A percentile compares a stretch with the other conserved stretches of the same genome.
Conservation (phyloP, 2,797 vertebrate genomes). For the Enteromius trimaculatus region DNA sequence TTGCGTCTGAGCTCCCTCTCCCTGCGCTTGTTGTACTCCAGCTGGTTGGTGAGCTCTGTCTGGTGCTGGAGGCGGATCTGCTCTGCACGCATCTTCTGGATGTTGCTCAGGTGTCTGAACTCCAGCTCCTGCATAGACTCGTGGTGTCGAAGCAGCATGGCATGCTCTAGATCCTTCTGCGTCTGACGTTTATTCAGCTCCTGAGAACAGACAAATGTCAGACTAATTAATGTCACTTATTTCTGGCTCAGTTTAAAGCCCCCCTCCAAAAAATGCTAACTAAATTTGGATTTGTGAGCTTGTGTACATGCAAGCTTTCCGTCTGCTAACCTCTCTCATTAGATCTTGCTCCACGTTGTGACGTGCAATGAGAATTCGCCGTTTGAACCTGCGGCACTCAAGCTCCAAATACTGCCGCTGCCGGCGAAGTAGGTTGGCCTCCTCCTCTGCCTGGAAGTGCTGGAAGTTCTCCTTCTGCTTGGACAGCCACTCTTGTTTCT, state of each 20-base stretch:
- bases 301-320: background rate
- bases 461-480: constrained; percentile 99
- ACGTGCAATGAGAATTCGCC: constrained; percentile 93
- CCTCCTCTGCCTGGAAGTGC: constrained; percentile 97
- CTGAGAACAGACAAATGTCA: constrained; percentile 69
- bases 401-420: constrained; percentile 96
- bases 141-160: constrained; percentile 96
- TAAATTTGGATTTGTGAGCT: background rate
- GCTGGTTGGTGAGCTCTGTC: constrained; percentile 98
- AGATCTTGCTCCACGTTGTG: constrained; percentile 97
- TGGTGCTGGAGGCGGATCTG: constrained; percentile 96
- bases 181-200: constrained; percentile 98
- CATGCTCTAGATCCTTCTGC: constrained; percentile 97
- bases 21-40: constrained; percentile 98
- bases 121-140: constrained; percentile 99
- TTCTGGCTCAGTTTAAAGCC: background rate
- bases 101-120: constrained; percentile 94
- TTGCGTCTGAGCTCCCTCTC: constrained; percentile 95
- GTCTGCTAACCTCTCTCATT: constrained; percentile 73
- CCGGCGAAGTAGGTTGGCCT: constrained; percentile 92
- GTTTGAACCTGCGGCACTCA: constrained; percentile 95
- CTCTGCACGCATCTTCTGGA: constrained; percentile 94
- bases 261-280: background rate
- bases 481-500: constrained; percentile 98
- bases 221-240: background rate